These are phyloP conservation scores for Valencia hispanica DNA, from an alignment of 2,797 vertebrate species.

Conservation along the genomic window DNA sequence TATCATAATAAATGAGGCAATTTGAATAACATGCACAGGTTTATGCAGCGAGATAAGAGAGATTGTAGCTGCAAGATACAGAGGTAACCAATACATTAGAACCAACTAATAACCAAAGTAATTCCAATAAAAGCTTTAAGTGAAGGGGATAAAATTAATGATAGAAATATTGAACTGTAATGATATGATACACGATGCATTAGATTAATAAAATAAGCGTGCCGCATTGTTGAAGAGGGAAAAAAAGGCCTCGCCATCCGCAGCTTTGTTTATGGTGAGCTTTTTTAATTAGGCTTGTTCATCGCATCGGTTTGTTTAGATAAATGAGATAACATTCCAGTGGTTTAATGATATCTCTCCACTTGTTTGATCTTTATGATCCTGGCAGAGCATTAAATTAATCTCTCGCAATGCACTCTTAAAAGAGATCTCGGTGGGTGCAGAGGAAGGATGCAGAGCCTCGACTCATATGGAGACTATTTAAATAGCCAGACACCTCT, in stretches of 20 bases:
- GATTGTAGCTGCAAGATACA: slow-evolving; percentile 97
- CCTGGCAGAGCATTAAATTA: slow-evolving; percentile 94
- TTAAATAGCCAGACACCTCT: slow-evolving; percentile 70
- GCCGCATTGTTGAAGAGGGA: slow-evolving; percentile 88
- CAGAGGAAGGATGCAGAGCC: slow-evolving; percentile 58
- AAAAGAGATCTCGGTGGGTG: slow-evolving; percentile 50
- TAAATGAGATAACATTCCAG: slow-evolving; percentile 93
- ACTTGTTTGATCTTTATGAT: slow-evolving; percentile 98
- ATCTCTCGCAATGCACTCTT: slow-evolving; percentile 87
- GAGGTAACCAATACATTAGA: slow-evolving; percentile 99
- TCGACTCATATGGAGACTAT: slow-evolving; percentile 65
- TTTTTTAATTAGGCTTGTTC: slow-evolving; percentile 98
- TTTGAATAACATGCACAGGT: slow-evolving; percentile 99
- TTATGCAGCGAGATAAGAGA: slow-evolving; percentile 99
- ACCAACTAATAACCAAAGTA: slow-evolving; percentile 99
- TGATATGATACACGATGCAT: slow-evolving; percentile 99
- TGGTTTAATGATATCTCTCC: slow-evolving; percentile 95
- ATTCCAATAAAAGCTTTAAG: slow-evolving; percentile 99
- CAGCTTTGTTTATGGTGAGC: slow-evolving; percentile 93
- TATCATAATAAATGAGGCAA: slow-evolving; percentile 99
- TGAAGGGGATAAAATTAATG: slow-evolving; percentile 99
- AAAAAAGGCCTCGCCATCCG: slow-evolving; percentile 78
- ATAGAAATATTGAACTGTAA: slow-evolving; percentile 99
- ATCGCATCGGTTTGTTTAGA: slow-evolving; percentile 98
- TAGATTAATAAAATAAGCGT: slow-evolving; percentile 99